These are phyloP conservation scores for Herminia tarsipennalis DNA, from an alignment of 2,888 invertebrate species.

Conservation along the genomic window DNA sequence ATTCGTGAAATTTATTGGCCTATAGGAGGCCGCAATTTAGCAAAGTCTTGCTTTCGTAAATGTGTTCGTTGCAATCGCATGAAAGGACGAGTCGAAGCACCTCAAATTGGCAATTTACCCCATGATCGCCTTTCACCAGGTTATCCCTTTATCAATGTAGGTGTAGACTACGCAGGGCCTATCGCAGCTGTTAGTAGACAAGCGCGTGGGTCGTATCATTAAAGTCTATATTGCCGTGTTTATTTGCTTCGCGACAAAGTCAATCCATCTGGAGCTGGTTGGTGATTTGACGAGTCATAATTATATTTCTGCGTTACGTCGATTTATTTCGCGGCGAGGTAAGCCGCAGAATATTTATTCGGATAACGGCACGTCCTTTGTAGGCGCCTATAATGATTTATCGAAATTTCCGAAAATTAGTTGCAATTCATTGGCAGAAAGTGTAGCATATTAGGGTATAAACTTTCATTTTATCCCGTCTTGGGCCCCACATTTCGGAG, in stretches of 20 bases:
- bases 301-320: background rate
- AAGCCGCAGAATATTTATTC: constrained; percentile 3
- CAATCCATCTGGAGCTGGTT: background rate
- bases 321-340: background rate
- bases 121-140: no score
- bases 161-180: background rate
- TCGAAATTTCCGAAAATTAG: background rate
- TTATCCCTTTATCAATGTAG: no score
- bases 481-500: background rate
- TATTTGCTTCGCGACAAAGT: background rate
- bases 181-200: background rate
- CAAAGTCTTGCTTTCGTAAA: background rate
- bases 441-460: background rate
- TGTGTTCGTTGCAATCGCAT: background rate
- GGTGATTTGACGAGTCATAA: background rate
- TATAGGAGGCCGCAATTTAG: background rate
- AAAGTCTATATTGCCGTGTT: background rate
- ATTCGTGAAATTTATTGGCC: background rate
- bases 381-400: background rate
- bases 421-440: background rate
- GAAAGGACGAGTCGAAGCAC: background rate
- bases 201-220: background rate
- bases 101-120: no score
- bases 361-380: background rate
- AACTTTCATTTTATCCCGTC: background rate